Percentiles rank a stretch among this genome's conserved stretches.
phyloP scores from a whole-genome alignment of 2,113 vertebrate species.

The Paratilapia polleni region DNA sequence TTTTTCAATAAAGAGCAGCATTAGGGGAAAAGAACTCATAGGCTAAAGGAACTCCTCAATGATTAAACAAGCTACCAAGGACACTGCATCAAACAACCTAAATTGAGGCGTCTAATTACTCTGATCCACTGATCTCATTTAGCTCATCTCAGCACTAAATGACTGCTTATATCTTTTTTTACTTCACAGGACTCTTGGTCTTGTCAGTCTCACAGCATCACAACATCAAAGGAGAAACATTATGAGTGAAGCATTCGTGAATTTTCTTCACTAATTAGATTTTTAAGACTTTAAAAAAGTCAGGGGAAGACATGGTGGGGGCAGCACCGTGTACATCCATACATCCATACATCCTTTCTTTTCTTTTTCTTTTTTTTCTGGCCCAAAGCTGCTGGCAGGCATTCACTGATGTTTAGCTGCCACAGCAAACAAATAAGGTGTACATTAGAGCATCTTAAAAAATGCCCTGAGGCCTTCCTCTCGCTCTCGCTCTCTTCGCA shows the following conservation, averaged over 20 bases:
- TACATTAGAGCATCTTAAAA: background rate
- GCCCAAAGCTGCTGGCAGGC: background rate
- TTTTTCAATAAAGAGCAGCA: background rate
- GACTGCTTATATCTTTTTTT: constrained; percentile 5
- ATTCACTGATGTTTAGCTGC: background rate
- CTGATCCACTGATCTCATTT: constrained; percentile 28
- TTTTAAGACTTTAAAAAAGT: background rate
- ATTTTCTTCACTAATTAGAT: background rate
- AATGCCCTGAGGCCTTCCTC: background rate
- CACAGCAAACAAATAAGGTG: constrained; percentile 15
- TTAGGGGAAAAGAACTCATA: background rate
- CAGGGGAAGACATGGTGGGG: background rate
- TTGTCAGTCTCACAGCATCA: background rate
- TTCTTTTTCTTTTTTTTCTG: fast-evolving
- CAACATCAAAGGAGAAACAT: constrained; percentile 20
- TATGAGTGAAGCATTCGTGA: background rate
- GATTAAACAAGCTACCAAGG: background rate
- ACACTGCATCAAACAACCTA: constrained; percentile 3
- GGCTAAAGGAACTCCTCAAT: background rate
- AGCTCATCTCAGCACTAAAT: constrained; percentile 33
- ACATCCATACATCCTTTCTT: background rate
- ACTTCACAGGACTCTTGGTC: background rate
- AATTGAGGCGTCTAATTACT: constrained; percentile 5
- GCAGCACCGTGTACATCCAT: background rate
- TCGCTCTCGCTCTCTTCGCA: background rate